Percentiles rank a stretch among this genome's conserved stretches.
Evolutionary conservation across 2,113 vertebrate genomes (phyloP).

Genomic region (Axis porcinus): DNA sequence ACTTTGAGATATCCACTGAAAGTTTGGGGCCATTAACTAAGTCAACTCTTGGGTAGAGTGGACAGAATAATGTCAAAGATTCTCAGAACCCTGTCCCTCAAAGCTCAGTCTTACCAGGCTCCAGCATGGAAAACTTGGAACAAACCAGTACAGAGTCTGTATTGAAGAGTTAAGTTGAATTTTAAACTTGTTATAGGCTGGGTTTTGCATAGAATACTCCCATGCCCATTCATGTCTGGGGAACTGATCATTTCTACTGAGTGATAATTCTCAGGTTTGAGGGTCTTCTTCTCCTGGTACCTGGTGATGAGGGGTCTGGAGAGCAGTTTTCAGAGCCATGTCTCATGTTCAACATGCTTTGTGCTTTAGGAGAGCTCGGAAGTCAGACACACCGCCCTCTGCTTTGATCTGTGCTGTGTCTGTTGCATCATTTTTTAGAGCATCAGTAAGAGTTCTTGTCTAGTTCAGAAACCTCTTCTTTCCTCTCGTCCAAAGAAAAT

Average conservation of each 20-base stretch:
- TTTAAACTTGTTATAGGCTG: not conserved
- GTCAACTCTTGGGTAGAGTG: not conserved
- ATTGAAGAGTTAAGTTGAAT: not conserved
- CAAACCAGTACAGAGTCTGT: not conserved
- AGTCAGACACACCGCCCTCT: not conserved
- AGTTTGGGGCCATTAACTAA: not conserved
- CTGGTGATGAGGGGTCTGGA: not conserved
- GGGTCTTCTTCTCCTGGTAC: not conserved
- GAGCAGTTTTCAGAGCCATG: not conserved
- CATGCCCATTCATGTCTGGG: not conserved
- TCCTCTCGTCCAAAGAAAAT: constrained; percentile 10
- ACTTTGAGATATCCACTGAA: constrained; percentile 1
- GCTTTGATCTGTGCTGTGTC: not conserved
- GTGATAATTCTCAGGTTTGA: not conserved
- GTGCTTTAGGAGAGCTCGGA: not conserved
- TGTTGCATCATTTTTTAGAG: not conserved
- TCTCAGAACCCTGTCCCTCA: not conserved
- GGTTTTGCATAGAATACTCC: not conserved
- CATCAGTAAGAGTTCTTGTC: not conserved
- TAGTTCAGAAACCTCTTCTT: not conserved
- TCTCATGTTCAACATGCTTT: not conserved
- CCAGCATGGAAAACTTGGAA: not conserved
- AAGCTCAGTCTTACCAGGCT: not conserved
- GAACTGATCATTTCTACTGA: not conserved
- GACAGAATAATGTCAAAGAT: not conserved